Conservation (phyloP, 2,888 invertebrate genomes). For the Megastigmus dorsalis region DNA sequence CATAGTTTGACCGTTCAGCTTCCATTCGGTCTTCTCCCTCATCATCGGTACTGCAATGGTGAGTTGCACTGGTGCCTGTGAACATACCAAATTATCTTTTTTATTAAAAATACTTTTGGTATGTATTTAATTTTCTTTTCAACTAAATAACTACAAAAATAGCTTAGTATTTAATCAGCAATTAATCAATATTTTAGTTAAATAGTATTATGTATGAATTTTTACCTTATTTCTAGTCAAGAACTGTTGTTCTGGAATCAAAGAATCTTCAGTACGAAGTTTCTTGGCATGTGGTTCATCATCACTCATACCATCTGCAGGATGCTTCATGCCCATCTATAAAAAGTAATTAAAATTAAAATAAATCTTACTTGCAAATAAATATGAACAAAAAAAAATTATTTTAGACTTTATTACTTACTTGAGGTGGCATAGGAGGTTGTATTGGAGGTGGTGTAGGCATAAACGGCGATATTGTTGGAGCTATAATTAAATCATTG, state of each 20-base stretch:
- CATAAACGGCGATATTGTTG: slow-evolving; percentile 73
- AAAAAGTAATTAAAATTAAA: slow-evolving; percentile 50
- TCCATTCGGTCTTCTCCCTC: slow-evolving; percentile 96
- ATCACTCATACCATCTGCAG: slow-evolving; percentile 76
- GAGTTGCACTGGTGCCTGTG: slow-evolving; percentile 84
- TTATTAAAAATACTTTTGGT: not conserved
- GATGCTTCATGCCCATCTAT: slow-evolving; percentile 76
- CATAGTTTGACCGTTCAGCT: slow-evolving; percentile 92
- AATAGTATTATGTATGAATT: not conserved
- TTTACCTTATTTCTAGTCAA: slow-evolving; percentile 80
- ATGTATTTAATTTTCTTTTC: too few species aligned
- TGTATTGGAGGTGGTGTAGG: slow-evolving; percentile 73
- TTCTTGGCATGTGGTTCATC: slow-evolving; percentile 94
- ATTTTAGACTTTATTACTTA: slow-evolving; percentile 62
- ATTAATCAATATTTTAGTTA: not conserved
- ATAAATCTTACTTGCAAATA: not conserved
- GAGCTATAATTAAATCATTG: too few species aligned
- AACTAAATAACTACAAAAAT: not conserved
- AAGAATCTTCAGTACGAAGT: slow-evolving; percentile 91
- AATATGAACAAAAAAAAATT: slow-evolving; percentile 10
- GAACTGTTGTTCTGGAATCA: slow-evolving; percentile 92
- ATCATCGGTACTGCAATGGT: slow-evolving; percentile 88
- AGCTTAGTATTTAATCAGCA: slow-evolving; percentile 13
- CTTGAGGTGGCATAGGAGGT: slow-evolving; percentile 71
- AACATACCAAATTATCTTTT: not conserved